These are phyloP conservation scores for Scyliorhinus canicula DNA, from an alignment of 2,797 vertebrate genomes.

Conservation along the genomic window DNA sequence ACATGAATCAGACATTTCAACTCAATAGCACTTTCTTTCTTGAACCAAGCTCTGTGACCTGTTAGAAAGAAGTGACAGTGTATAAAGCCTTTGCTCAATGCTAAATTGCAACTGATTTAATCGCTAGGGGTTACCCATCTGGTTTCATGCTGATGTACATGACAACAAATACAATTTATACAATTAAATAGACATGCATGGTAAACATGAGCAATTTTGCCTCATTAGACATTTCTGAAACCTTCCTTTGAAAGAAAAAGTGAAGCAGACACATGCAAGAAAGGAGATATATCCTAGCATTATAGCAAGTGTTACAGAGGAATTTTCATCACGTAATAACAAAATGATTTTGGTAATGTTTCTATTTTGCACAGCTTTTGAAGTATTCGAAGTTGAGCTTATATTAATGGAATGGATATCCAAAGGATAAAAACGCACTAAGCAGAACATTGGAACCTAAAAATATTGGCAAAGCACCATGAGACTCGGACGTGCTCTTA, in stretches of 20 bases:
- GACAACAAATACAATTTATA: not conserved
- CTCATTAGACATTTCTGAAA: not conserved
- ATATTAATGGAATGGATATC: not conserved
- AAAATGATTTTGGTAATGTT: not conserved
- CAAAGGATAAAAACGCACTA: not conserved
- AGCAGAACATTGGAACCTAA: not conserved
- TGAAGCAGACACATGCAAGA: constrained; percentile 13
- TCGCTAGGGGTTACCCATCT: not conserved
- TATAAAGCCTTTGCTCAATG: not conserved
- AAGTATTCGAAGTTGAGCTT: not conserved
- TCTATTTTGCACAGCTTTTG: not conserved
- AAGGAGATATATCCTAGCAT: not conserved
- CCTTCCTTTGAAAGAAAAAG: constrained; percentile 21
- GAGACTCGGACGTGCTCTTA: too few species aligned
- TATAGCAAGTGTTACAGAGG: not conserved
- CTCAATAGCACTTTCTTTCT: constrained; percentile 5
- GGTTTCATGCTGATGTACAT: not conserved
- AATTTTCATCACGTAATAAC: not conserved
- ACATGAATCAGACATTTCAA: not conserved
- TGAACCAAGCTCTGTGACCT: not conserved
- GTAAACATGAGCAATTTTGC: not conserved
- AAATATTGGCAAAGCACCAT: not conserved
- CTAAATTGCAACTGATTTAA: constrained; percentile 20
- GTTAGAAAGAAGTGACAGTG: not conserved
- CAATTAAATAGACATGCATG: constrained; percentile 1